Percentiles rank a stretch among this genome's conserved stretches.
Evolutionary conservation across 2,888 invertebrate species (phyloP).

Genomic region (Sphaerophoria rueppellii): DNA sequence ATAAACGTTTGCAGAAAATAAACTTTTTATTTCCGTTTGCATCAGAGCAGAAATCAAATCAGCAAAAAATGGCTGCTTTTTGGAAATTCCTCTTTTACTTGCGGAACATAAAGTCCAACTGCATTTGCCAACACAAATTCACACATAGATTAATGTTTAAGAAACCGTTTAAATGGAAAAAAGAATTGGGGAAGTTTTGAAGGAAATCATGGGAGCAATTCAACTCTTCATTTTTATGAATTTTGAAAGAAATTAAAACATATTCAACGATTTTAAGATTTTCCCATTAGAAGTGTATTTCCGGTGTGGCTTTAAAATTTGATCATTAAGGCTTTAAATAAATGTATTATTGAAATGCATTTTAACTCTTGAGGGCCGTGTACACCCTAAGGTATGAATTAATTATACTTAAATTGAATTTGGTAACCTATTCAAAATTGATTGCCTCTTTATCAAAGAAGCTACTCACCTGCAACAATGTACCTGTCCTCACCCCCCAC

Average conservation of each 20-base stretch:
- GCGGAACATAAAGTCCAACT: too few species aligned
- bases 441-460: background rate
- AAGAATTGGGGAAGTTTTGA: background rate
- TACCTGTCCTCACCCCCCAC: background rate
- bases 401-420: background rate
- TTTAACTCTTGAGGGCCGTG: background rate
- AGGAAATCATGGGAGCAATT: constrained; percentile 12
- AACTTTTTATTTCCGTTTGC: constrained; percentile 20
- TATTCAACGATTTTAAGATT: too few species aligned
- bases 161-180: background rate
- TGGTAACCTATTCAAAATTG: background rate
- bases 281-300: too few species aligned
- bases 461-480: background rate
- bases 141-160: background rate
- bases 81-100: background rate
- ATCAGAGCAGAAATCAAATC: background rate
- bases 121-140: background rate
- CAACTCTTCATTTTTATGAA: background rate
- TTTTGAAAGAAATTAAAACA: background rate
- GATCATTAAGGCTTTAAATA: too few species aligned
- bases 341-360: background rate
- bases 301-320: too few species aligned
- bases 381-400: background rate
- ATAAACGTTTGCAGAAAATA: constrained; percentile 21
- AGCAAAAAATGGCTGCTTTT: constrained; percentile 3